Conservation (phyloP, 2,888 invertebrate species). For the Deilephila elpenor region DNA sequence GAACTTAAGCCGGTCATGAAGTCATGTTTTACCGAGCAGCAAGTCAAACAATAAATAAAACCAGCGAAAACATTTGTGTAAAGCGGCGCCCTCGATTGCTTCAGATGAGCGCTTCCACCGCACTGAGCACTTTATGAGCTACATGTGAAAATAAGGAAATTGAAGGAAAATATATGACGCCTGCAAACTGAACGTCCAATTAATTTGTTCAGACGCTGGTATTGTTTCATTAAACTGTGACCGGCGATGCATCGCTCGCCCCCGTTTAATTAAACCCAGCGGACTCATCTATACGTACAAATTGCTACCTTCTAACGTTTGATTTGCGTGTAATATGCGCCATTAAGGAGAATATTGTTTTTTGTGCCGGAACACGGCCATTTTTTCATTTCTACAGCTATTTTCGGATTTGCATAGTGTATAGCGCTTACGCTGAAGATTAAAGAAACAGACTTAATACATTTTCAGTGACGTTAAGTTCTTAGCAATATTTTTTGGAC, state of each 20-base stretch:
- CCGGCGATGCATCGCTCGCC: not conserved
- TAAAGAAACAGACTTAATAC: no score
- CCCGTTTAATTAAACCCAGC: slow-evolving; percentile 14
- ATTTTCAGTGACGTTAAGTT: no score
- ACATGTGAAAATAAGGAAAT: slow-evolving; percentile 7
- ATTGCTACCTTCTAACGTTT: not conserved
- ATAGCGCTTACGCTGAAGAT: no score
- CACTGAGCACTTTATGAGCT: not conserved
- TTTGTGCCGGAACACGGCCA: no score
- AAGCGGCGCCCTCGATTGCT: not conserved
- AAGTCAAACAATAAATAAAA: slow-evolving; percentile 1
- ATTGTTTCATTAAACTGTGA: slow-evolving; percentile 18
- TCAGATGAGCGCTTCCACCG: not conserved
- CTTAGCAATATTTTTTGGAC: no score
- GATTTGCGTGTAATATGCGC: not conserved
- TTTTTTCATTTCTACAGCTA: no score
- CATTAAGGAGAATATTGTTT: not conserved
- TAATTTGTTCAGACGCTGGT: slow-evolving; percentile 15
- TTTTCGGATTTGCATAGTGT: no score
- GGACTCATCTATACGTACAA: not conserved
- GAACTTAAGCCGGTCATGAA: no score
- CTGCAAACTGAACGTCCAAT: slow-evolving; percentile 6
- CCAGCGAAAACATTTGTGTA: not conserved
- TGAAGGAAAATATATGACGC: slow-evolving; percentile 8
- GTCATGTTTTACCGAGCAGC: no score